A percentile compares a stretch with the other conserved stretches of the same genome.
These are phyloP conservation scores for Homalodisca vitripennis DNA, from an alignment of 1,140 invertebrate genomes.

Conservation along the genomic window DNA sequence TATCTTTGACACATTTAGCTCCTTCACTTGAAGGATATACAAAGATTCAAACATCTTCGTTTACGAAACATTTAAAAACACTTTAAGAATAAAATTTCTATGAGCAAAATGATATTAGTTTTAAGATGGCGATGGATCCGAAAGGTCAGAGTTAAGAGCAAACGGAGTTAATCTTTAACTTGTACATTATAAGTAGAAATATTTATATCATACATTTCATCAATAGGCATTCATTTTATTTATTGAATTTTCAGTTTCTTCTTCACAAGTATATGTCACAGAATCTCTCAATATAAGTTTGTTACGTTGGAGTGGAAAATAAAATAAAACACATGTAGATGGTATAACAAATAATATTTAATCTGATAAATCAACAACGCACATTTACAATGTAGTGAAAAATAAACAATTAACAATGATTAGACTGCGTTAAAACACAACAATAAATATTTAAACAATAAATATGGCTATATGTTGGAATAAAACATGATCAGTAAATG, in stretches of 20 bases:
- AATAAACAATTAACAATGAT: constrained; percentile 5
- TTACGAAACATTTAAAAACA: too few relatives aligned
- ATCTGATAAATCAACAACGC: constrained; percentile 15
- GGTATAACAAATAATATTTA: constrained; percentile 21
- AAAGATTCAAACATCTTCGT: too few relatives aligned
- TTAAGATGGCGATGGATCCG: too few relatives aligned
- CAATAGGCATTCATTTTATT: background rate
- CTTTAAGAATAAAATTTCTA: too few relatives aligned
- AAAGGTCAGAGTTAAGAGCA: background rate
- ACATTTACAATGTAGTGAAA: constrained; percentile 1
- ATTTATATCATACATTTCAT: background rate
- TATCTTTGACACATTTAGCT: too few relatives aligned
- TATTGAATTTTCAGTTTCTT: background rate
- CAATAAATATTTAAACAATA: constrained; percentile 9
- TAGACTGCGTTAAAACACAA: constrained; percentile 17
- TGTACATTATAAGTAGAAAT: background rate
- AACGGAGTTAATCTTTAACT: background rate
- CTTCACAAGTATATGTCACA: background rate
- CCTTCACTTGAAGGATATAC: too few relatives aligned
- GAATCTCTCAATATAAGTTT: background rate
- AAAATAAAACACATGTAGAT: constrained; percentile 7
- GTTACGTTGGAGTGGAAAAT: too few relatives aligned
- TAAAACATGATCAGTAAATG: background rate
- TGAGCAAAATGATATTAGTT: too few relatives aligned
- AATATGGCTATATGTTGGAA: background rate